Evolutionary conservation across 2,888 invertebrate genomes (phyloP), one percentile per base, ranked within the genome.

Genomic region (Petrolisthes manimaculis): DNA sequence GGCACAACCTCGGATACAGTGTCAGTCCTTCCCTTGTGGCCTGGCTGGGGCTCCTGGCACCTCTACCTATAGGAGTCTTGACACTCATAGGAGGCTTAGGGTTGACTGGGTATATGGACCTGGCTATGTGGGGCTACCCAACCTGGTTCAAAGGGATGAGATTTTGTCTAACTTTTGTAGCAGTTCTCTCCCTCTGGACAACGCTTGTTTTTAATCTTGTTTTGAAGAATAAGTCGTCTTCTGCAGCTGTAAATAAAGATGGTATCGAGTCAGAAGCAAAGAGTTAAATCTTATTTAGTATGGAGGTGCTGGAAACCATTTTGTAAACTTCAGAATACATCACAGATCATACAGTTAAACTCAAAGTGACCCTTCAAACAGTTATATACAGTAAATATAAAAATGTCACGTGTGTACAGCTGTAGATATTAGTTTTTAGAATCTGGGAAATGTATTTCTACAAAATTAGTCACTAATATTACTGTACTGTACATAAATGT

Each of bases 101-200:
- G 18, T 91, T 92, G 37, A 91, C 92, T n/a, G 93, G 92, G 8
- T 93, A 92, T 89, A 92, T 92, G 89, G 93, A 93, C 90, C 91
- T 93, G 61, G 92, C 92, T 1, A 91, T 92, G 84, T 92, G 91
- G 78, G 92, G 92, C 75, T 93, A 93, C 90, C 93, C 93, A 18
- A 90, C 92, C 8, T 93, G 94, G 93, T 93, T 93, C 89, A 93
- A 92, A 91, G 93, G 93, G n/a, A 91, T 93, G 79, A 91, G 93
- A 53, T 92, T 93, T 89, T 86, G 92, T 4, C 92, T 93, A 4
- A 93, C 93, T 71, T 91, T 92, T 53, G 92, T 92, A 54, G 93
- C 93, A 5, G 91, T 93, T 21, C 88, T 92, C 5, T 92, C 93
- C 18, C 91, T 93, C 69, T 92, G 92, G 92, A 92, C 92, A 74